Evolutionary conservation across 2,888 invertebrate species (phyloP).

Genomic region (Pardosa pseudoannulata): DNA sequence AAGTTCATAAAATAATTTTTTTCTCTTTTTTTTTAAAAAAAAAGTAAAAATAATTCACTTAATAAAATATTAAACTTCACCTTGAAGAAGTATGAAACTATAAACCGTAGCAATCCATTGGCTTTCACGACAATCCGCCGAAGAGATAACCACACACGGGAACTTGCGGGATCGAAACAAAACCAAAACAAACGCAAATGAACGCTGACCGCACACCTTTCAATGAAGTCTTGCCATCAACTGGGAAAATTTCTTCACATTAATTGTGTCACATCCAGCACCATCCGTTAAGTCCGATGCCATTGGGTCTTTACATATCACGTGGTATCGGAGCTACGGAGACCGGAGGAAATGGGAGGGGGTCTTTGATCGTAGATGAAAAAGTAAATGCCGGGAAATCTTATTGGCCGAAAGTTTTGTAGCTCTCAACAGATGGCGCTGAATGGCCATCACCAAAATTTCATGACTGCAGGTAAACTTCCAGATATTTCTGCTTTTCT

Average conservation of each 20-base stretch:
- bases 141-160: too few relatives aligned
- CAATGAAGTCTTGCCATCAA: not conserved
- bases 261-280: not conserved
- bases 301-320: not conserved
- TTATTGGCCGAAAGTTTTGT: not conserved
- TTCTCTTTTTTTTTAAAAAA: too few relatives aligned
- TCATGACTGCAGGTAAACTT: too few relatives aligned
- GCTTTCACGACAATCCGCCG: too few relatives aligned
- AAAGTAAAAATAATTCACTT: too few relatives aligned
- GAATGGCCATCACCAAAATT: too few relatives aligned
- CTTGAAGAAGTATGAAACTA: too few relatives aligned
- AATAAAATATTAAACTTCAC: too few relatives aligned
- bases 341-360: slow-evolving; percentile 4
- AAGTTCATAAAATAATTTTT: too few relatives aligned
- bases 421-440: not conserved
- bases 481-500: too few relatives aligned
- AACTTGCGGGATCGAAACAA: not conserved
- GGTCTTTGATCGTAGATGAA: not conserved
- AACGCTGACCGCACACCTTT: not conserved
- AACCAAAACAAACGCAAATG: not conserved
- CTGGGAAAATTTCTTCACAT: not conserved
- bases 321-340: not conserved
- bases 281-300: not conserved
- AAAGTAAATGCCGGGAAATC: not conserved
- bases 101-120: too few relatives aligned